Base-by-base conservation (phyloP, 1,140 invertebrate genomes). In the Nebria ingens region DNA sequence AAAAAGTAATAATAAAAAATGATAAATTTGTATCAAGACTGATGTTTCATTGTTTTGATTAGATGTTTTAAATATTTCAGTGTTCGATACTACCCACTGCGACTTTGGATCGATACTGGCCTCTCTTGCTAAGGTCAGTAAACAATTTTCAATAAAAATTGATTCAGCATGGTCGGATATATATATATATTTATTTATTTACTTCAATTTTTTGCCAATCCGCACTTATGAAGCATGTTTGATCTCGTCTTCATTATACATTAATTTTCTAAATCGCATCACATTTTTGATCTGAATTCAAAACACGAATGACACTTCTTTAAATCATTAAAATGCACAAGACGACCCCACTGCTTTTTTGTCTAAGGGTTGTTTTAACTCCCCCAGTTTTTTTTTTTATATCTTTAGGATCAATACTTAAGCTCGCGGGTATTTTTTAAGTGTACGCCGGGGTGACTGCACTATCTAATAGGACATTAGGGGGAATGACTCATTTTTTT, bases 101-200 rank as follows among this genome's bases (percentile, higher is more conserved):
- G 68, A 71, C 61, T 71, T 66, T 63, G 68, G 68, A 71, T 64
- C 66, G 59, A 67, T 68, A 68, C 67, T 71, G 68, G 68, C 68
- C 68, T 68, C 68, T 65, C 64, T 69, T 62, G 61, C 65, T 67
- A 68, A 71, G 68, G 68, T 71, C 68, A 71, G 68, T 71, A 70
- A 64, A n/a, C n/a, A n/a, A n/a, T n/a, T n/a, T n/a, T 59, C 49
- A n/a, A n/a, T n/a, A n/a, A n/a, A n/a, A n/a, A n/a, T n/a, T n/a
- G n/a, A n/a, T n/a, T n/a, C n/a, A n/a, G n/a, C n/a, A n/a, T n/a
- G n/a, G n/a, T n/a, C n/a, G n/a, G n/a, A n/a, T n/a, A 56, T 60
- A 54, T 57, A 57, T 29, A 57, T 58, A 58, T 51, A 54, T 23
- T 29, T 55, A 58, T 42, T 52, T 22, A 50, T 53, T 22, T 13